Evolutionary conservation across 2,888 invertebrate species (phyloP).

Genomic region (Hermaeophaga mercurialis): DNA sequence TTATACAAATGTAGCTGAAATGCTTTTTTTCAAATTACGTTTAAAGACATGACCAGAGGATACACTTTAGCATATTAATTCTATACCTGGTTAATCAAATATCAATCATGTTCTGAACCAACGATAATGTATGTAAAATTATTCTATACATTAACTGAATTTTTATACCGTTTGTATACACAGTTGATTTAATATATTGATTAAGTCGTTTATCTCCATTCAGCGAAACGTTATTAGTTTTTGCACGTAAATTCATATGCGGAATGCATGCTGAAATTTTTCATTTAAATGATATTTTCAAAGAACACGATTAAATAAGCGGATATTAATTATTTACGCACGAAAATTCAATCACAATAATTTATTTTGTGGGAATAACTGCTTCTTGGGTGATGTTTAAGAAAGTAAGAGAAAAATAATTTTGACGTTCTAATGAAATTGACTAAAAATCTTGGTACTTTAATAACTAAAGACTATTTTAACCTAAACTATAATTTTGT

Average conservation of each 20-base stretch:
- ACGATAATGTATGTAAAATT: slow-evolving; percentile 13
- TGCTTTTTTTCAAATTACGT: not conserved
- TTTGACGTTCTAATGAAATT: too few species aligned
- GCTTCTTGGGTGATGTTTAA: too few species aligned
- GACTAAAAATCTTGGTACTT: too few species aligned
- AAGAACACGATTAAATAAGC: not conserved
- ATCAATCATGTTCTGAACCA: not conserved
- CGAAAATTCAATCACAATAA: too few species aligned
- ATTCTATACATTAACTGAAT: slow-evolving; percentile 9
- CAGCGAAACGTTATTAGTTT: slow-evolving; percentile 9
- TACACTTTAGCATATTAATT: not conserved
- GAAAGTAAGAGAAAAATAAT: too few species aligned
- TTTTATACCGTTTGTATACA: slow-evolving; percentile 13
- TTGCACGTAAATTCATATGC: slow-evolving; percentile 1
- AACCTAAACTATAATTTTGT: too few species aligned
- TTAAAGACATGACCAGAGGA: too few species aligned
- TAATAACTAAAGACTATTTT: too few species aligned
- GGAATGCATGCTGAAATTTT: slow-evolving; percentile 1
- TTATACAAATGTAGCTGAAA: too few species aligned
- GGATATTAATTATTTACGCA: slow-evolving; percentile 1
- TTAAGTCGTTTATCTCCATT: slow-evolving; percentile 15
- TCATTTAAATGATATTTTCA: not conserved
- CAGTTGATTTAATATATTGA: slow-evolving; percentile 16
- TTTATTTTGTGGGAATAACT: too few species aligned
- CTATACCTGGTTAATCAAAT: slow-evolving; percentile 10